Base-by-base conservation (phyloP, 2,113 vertebrate genomes). In the Tupaia chinensis region DNA sequence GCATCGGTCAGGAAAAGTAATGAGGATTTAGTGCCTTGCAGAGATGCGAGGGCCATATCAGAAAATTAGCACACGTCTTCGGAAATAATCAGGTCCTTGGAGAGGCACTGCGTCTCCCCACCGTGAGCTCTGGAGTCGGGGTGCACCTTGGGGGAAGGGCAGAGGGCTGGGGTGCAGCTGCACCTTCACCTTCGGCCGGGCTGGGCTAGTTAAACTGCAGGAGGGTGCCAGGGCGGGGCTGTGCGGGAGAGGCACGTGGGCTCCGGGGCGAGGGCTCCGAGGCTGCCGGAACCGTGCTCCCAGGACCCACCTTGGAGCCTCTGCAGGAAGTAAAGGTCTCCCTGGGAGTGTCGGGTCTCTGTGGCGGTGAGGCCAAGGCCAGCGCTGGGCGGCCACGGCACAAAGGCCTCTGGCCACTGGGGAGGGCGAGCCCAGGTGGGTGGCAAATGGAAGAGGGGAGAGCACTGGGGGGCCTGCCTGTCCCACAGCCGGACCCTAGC, bases 1-100 rank as follows among this genome's bases (percentile, higher is more conserved):
- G 98, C 98, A 98, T 98, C 93, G 98, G 98, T 98, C 98, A 99
- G 99, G 98, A 98, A 98, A 98, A 99, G 98, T 99, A 99, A 99
- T 98, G 98, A 99, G 99, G 98, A 98, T 98, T 99, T 98, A 98
- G 98, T 96, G 98, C 95, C 93, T 98, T 98, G 98, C 98, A 98
- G 99, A 98, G 98, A 99, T 98, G 98, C 97, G 98, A 97, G 98
- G 98, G 98, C 98, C 98, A 93, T 98, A 99, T 99, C 98, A 99
- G 98, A 99, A 99, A 98, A 99, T 98, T 98, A 99, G 98, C 98
- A 98, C 96, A 63, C 98, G 98, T 97, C 98, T 98, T 98, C 98
- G 98, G 98, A 97, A 99, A 98, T 98, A 98, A 98, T 98, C 98
- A 98, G 98, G 98, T 97, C 98, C 95, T 79, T 80, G 86, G 98